phyloP scores from a whole-genome alignment of 2,113 vertebrate species.

The Cyanoderma ruficeps region DNA sequence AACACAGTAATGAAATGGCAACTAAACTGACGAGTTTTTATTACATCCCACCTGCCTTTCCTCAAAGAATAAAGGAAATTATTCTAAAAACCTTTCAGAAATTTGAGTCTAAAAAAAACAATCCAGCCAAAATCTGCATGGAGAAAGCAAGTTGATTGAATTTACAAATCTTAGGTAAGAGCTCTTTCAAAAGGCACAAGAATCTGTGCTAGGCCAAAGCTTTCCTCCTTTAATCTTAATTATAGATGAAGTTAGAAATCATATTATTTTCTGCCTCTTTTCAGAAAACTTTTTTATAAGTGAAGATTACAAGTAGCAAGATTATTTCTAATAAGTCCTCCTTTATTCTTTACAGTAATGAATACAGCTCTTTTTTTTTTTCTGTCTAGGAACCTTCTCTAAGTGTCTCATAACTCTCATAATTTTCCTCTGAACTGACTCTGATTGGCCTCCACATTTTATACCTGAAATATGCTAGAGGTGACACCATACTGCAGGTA shows the following conservation, averaged over 20 bases:
- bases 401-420: background rate
- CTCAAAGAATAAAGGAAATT: background rate
- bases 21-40: background rate
- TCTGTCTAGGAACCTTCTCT: background rate
- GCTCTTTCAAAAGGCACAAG: background rate
- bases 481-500: background rate
- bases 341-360: background rate
- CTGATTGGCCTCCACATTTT: background rate
- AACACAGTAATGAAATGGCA: background rate
- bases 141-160: background rate
- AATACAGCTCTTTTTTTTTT: background rate
- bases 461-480: background rate
- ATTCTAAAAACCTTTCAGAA: background rate
- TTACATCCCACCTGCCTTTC: background rate
- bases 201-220: background rate
- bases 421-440: background rate
- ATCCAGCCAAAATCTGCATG: background rate
- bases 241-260: background rate
- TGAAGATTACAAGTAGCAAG: background rate
- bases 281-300: background rate
- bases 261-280: background rate
- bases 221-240: background rate
- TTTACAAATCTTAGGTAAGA: background rate
- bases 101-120: background rate
- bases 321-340: background rate